These are phyloP conservation scores for Epinephelus awoara DNA, from an alignment of 2,797 vertebrate species.

Conservation along the genomic window DNA sequence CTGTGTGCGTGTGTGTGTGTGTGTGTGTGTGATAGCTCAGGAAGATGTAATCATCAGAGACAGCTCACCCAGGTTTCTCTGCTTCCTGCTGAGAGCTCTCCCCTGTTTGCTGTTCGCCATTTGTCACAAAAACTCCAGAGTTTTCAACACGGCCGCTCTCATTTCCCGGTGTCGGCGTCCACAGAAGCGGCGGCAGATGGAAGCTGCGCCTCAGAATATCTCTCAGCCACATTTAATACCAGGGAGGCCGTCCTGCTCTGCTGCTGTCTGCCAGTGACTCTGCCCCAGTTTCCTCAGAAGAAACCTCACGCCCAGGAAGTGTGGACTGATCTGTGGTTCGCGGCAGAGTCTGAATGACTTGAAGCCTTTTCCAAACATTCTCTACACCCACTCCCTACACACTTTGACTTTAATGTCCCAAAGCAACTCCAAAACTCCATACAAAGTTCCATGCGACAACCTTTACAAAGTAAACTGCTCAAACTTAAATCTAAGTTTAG, in stretches of 20 bases:
- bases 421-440: no score
- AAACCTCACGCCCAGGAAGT: neutral
- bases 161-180: constrained; percentile 34
- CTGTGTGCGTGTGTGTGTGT: constrained; percentile 8
- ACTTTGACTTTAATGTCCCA: no score
- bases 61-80: constrained; percentile 23
- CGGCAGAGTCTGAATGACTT: neutral
- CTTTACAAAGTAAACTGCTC: no score
- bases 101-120: constrained; percentile 37
- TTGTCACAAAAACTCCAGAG: constrained; percentile 41
- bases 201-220: constrained; percentile 48
- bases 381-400: no score
- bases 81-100: constrained; percentile 26
- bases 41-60: constrained; percentile 37
- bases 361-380: neutral
- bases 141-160: constrained; percentile 12
- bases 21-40: neutral
- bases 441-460: no score
- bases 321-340: constrained; percentile 6
- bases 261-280: constrained; percentile 25
- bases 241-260: constrained; percentile 24
- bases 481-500: no score
- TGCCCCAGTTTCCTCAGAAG: constrained; percentile 24
- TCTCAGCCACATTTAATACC: constrained; percentile 49
- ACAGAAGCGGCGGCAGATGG: constrained; percentile 53